These are phyloP conservation scores for Eupithecia insigniata DNA, from an alignment of 2,888 invertebrate genomes.

Conservation along the genomic window DNA sequence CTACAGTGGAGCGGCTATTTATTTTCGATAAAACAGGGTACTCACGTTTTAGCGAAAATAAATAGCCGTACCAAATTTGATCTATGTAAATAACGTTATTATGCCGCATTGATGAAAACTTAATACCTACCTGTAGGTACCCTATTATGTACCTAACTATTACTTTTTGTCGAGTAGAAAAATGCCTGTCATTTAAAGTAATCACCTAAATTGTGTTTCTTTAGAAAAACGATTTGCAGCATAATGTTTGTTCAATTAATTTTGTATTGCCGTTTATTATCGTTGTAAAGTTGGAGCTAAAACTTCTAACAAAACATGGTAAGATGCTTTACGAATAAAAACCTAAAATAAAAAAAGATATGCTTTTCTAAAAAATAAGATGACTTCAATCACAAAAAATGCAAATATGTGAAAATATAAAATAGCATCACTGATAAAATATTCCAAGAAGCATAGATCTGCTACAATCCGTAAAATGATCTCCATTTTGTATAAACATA, in stretches of 20 bases:
- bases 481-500: neutral
- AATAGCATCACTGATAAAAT: neutral
- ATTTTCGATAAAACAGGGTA: neutral
- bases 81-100: neutral
- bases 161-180: neutral
- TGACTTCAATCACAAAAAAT: neutral
- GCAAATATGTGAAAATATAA: neutral
- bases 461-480: neutral
- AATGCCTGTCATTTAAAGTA: neutral
- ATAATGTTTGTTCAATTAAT: neutral
- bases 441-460: neutral
- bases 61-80: neutral
- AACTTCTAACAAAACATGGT: neutral
- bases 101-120: neutral
- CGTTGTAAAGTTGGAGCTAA: neutral
- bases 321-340: neutral
- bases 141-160: neutral
- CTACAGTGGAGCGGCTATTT: neutral
- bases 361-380: no score
- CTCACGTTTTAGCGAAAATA: no score
- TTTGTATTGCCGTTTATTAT: neutral
- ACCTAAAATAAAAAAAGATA: neutral
- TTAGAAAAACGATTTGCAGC: neutral
- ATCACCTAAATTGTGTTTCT: neutral
- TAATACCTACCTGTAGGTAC: no score